Conservation (phyloP, 2,797 vertebrate genomes). For the Leptodactylus fallax region DNA sequence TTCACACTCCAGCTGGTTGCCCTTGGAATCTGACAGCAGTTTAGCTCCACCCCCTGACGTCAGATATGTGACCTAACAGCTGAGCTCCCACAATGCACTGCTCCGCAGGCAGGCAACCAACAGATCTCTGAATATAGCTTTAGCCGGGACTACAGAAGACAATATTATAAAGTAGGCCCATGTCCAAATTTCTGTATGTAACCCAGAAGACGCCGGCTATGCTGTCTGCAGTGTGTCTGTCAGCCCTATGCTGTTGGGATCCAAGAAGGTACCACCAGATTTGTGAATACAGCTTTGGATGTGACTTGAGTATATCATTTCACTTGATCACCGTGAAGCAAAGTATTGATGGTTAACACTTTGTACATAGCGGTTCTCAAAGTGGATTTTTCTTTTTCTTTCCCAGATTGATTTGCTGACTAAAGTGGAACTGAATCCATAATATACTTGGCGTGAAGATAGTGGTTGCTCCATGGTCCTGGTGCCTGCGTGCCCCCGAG, state of each 20-base stretch:
- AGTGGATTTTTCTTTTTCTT: neutral
- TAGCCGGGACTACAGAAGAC: neutral
- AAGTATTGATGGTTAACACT: neutral
- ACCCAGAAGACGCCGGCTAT: neutral
- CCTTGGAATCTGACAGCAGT: neutral
- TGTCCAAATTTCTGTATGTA: no score
- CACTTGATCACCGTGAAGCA: no score
- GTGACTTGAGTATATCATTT: neutral
- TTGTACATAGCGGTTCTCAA: no score
- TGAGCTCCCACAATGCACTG: conserved; percentile 6
- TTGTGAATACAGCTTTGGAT: neutral
- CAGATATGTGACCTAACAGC: neutral
- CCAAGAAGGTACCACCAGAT: neutral
- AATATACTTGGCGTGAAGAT: neutral
- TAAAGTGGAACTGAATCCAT: neutral
- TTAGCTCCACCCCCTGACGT: neutral
- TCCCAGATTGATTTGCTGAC: neutral
- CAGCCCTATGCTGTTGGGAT: no score
- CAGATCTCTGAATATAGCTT: no score
- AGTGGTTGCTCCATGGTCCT: no score
- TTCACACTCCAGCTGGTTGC: neutral
- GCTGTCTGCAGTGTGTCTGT: no score
- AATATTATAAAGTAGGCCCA: no score
- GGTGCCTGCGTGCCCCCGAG: no score
- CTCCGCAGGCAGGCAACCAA: neutral